These are phyloP conservation scores for Tolmerus cingulatus DNA, from an alignment of 2,888 invertebrate genomes.

Conservation along the genomic window DNA sequence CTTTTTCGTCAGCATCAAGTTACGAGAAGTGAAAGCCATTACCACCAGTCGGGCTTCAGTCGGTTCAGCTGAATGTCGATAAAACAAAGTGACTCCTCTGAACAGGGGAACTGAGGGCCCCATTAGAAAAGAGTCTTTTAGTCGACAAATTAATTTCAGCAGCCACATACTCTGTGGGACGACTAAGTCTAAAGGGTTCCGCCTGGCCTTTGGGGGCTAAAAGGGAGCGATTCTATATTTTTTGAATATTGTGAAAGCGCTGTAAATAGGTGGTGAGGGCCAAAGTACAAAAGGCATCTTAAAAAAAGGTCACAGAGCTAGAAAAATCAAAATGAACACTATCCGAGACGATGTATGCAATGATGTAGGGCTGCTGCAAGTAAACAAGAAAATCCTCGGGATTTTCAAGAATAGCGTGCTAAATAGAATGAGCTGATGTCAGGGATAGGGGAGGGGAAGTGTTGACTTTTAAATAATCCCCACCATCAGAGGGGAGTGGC, in stretches of 20 bases:
- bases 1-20: neutral
- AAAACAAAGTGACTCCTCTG: neutral
- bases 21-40: neutral
- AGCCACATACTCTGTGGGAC: neutral
- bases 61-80: neutral
- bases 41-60: neutral
- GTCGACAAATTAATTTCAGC: neutral
- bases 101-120: neutral
- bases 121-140: neutral
- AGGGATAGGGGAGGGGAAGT: neutral
- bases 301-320: neutral
- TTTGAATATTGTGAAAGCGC: neutral
- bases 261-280: neutral
- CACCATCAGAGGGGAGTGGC: neutral
- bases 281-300: neutral
- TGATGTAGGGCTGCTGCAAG: neutral
- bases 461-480: neutral
- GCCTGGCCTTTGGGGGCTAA: neutral
- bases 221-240: neutral
- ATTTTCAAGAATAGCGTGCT: neutral
- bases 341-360: neutral
- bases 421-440: neutral
- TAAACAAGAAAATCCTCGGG: neutral
- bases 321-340: neutral
- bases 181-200: neutral